A percentile compares a stretch with the other conserved stretches of the same genome.
Conservation (phyloP, 2,797 vertebrate species). For the Mormyrops boulengeri region DNA sequence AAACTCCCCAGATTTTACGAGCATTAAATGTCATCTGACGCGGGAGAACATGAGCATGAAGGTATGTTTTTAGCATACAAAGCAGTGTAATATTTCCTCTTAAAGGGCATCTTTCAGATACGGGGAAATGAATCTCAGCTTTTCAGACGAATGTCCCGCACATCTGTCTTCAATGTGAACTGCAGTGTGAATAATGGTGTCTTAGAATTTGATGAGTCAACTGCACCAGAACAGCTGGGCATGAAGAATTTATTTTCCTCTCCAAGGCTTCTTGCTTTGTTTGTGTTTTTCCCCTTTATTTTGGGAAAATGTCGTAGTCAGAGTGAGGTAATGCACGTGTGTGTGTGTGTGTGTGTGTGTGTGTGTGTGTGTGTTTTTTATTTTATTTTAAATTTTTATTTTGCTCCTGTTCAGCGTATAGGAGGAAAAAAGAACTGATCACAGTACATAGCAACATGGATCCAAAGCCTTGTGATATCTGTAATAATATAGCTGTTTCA, state of each 20-base stretch:
- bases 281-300: background rate
- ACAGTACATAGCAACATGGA: background rate
- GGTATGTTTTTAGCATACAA: background rate
- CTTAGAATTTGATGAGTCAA: conserved; percentile 18
- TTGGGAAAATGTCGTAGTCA: background rate
- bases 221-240: background rate
- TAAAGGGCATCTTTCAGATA: background rate
- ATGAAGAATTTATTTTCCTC: background rate
- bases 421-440: background rate
- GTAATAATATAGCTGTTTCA: background rate
- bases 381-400: background rate
- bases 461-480: background rate
- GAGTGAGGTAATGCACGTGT: background rate
- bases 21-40: background rate
- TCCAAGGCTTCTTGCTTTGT: background rate
- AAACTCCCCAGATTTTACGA: conserved; percentile 5
- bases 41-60: background rate
- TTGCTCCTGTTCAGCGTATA: background rate
- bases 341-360: background rate
- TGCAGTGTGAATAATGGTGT: conserved; percentile 16
- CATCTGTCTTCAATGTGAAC: background rate
- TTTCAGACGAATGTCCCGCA: background rate
- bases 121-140: background rate
- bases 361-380: background rate
- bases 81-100: background rate